A percentile compares a stretch with the other conserved stretches of the same genome.
phyloP scores from a whole-genome alignment of 2,113 vertebrate species.

The Eubucco bourcierii region DNA sequence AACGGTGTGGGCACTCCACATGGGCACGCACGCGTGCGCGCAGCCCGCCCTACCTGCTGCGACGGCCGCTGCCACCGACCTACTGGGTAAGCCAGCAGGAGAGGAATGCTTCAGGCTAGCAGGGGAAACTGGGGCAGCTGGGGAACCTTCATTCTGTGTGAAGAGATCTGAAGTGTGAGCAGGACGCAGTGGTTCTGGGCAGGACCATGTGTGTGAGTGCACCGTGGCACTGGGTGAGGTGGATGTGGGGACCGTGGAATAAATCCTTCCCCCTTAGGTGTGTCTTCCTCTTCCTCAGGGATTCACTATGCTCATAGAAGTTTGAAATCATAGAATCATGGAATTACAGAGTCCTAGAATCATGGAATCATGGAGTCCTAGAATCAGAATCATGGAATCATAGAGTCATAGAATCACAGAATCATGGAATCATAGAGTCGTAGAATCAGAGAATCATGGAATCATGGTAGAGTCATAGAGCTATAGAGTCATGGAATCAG shows the following conservation, averaged over 20 bases:
- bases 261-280: background rate
- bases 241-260: background rate
- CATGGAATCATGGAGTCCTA: too few species aligned
- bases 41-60: background rate
- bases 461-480: too few species aligned
- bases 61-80: background rate
- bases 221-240: accelerated
- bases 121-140: accelerated
- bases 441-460: too few species aligned
- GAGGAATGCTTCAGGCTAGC: background rate
- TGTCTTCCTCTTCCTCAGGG: background rate
- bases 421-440: too few species aligned
- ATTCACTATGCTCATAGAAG: accelerated
- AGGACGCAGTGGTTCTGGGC: background rate
- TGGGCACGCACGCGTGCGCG: background rate
- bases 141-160: background rate
- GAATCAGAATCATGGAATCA: too few species aligned
- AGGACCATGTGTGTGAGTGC: accelerated
- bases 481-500: too few species aligned
- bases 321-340: background rate
- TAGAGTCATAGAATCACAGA: too few species aligned
- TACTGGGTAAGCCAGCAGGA: too few species aligned
- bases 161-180: background rate
- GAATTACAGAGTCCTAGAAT: too few species aligned
- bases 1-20: background rate